Evolutionary conservation across 2,113 vertebrate species (phyloP).

Genomic region (Balaeniceps rex): DNA sequence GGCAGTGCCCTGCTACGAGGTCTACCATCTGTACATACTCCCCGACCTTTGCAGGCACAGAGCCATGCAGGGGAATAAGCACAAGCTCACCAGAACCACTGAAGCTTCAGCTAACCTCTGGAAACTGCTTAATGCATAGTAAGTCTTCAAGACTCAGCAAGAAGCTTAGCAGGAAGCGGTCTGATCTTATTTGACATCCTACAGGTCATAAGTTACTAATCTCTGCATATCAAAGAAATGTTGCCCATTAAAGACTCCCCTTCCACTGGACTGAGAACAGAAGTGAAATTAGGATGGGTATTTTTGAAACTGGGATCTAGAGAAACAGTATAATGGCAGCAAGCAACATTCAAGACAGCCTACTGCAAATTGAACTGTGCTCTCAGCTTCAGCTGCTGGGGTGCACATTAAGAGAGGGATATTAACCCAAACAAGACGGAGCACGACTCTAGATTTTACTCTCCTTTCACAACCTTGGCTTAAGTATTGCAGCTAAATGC

Average conservation of each 20-base stretch:
- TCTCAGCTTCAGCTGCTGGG: not conserved
- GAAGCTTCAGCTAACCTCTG: not conserved
- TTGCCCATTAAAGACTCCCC: not conserved
- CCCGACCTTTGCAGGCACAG: not conserved
- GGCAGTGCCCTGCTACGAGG: not conserved
- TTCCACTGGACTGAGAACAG: not conserved
- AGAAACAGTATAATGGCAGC: not conserved
- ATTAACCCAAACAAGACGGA: not conserved
- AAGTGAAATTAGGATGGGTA: not conserved
- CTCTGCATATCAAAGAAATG: not conserved
- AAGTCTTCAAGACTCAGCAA: not conserved
- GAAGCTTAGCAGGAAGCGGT: not conserved
- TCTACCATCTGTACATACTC: rapidly evolving
- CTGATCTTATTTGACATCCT: not conserved
- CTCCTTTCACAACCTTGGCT: not conserved
- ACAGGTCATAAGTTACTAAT: not conserved
- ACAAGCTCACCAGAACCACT: not conserved
- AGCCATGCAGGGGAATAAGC: not conserved
- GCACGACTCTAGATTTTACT: not conserved
- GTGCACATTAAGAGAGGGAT: not conserved
- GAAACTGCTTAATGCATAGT: not conserved
- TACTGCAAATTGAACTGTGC: not conserved
- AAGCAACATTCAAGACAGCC: not conserved
- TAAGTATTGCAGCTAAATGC: not conserved
- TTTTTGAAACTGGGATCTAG: not conserved